phyloP scores from a whole-genome alignment of 2,888 invertebrate species.

The Pristionchus fissidentatus region DNA sequence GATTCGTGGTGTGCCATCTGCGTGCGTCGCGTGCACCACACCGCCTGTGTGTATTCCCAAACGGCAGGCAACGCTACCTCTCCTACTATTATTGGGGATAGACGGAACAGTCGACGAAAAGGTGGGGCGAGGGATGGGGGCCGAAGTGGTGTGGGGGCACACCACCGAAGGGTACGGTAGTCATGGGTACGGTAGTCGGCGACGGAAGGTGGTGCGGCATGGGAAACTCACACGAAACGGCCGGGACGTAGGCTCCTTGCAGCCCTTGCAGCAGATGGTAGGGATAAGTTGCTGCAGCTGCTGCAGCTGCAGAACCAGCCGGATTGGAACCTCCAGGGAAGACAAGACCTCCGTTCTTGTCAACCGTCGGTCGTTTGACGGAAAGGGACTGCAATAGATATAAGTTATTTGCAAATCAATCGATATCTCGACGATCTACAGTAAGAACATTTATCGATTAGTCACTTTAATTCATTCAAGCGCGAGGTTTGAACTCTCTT shows the following conservation, averaged over 20 bases:
- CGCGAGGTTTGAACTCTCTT: not conserved
- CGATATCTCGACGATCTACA: not conserved
- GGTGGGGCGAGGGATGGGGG: not conserved
- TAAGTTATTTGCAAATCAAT: not conserved
- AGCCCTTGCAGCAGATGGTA: slow-evolving; percentile 57
- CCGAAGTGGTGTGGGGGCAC: not conserved
- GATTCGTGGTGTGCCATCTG: slow-evolving; percentile 2
- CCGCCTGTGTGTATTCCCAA: slow-evolving; percentile 36
- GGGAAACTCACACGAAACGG: slow-evolving; percentile 68
- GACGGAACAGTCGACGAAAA: slow-evolving; percentile 30
- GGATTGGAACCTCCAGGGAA: not conserved
- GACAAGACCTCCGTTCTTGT: slow-evolving; percentile 65
- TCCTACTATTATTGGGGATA: slow-evolving; percentile 1
- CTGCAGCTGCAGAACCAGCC: not conserved
- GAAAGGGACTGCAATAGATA: slow-evolving; percentile 53
- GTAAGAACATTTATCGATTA: not conserved
- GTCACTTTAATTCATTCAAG: not conserved
- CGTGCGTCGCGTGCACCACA: slow-evolving; percentile 41
- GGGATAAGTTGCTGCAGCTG: slow-evolving; percentile 53
- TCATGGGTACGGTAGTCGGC: slow-evolving; percentile 11
- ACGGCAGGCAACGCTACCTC: not conserved
- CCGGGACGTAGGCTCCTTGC: slow-evolving; percentile 58
- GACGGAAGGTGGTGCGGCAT: not conserved
- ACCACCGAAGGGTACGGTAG: not conserved
- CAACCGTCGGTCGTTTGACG: slow-evolving; percentile 63